These are phyloP conservation scores for Globodera ellingtonae DNA, from an alignment of 1,140 invertebrate genomes.

Conservation along the genomic window DNA sequence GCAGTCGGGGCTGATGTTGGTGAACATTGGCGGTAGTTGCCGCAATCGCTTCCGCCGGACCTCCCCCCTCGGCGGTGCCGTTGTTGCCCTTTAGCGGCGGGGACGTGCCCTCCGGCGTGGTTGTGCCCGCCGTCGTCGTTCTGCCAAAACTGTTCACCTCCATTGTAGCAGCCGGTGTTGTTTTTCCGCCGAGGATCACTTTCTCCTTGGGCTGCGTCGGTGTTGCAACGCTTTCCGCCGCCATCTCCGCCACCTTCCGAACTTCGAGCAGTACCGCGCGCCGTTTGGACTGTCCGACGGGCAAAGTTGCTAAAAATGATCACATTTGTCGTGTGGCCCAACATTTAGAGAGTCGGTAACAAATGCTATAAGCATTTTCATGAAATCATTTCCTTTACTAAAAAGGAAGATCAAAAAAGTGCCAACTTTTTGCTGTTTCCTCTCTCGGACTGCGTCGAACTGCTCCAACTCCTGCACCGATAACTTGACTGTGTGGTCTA, in stretches of 20 bases:
- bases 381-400: too few relatives aligned
- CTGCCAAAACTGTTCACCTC: not conserved
- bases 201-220: not conserved
- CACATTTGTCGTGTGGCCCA: too few relatives aligned
- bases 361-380: too few relatives aligned
- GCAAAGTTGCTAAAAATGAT: not conserved
- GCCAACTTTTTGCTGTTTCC: not conserved
- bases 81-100: too few relatives aligned
- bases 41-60: too few relatives aligned
- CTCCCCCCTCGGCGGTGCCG: too few relatives aligned
- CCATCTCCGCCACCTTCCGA: not conserved
- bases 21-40: not conserved
- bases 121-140: not conserved
- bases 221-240: not conserved
- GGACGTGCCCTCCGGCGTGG: not conserved
- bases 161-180: not conserved
- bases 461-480: not conserved
- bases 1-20: not conserved
- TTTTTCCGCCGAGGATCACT: slow-evolving; percentile 1
- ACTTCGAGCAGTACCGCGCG: not conserved
- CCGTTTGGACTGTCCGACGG: not conserved
- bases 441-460: not conserved
- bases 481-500: not conserved
- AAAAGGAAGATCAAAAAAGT: too few relatives aligned
- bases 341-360: too few relatives aligned